Evolutionary conservation across 2,113 vertebrate species (phyloP).

Genomic region (Irena cyanogastra): DNA sequence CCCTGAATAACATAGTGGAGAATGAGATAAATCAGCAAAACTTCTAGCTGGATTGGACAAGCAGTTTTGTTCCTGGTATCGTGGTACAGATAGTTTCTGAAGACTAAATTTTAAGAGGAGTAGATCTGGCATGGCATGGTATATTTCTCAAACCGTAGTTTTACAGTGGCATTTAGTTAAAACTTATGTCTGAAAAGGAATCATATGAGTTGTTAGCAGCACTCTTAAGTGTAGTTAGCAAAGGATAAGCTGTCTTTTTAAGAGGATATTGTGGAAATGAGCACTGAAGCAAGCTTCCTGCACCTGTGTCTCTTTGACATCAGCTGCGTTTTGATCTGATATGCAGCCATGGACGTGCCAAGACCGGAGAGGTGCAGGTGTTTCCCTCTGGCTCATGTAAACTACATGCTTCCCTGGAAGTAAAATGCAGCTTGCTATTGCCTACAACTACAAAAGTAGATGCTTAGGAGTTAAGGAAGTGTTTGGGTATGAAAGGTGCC

Average conservation of each 20-base stretch:
- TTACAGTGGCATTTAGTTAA: constrained; percentile 30
- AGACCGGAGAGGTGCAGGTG: constrained; percentile 51
- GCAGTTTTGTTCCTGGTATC: not conserved
- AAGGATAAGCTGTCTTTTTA: constrained; percentile 40
- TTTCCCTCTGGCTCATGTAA: constrained; percentile 63
- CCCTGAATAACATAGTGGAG: not conserved
- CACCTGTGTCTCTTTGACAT: constrained; percentile 61
- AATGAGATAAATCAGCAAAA: not conserved
- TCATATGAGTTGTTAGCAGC: not conserved
- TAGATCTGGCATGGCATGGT: not conserved
- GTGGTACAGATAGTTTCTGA: not conserved
- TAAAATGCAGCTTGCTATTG: not conserved
- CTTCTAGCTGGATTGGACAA: not conserved
- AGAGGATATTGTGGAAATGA: constrained; percentile 49
- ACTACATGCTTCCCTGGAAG: not conserved
- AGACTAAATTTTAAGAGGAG: constrained; percentile 4
- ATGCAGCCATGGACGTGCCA: not conserved
- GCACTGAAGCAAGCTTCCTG: constrained; percentile 12
- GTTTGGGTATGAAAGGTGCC: not conserved
- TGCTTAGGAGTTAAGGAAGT: not conserved
- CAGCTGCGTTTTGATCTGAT: constrained; percentile 44
- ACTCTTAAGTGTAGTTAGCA: constrained; percentile 27
- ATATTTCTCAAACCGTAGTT: constrained; percentile 3
- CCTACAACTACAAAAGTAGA: not conserved
- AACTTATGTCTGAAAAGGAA: not conserved